These are phyloP conservation scores for Drosophila subquinaria DNA, from an alignment of 2,888 invertebrate genomes.

Conservation along the genomic window DNA sequence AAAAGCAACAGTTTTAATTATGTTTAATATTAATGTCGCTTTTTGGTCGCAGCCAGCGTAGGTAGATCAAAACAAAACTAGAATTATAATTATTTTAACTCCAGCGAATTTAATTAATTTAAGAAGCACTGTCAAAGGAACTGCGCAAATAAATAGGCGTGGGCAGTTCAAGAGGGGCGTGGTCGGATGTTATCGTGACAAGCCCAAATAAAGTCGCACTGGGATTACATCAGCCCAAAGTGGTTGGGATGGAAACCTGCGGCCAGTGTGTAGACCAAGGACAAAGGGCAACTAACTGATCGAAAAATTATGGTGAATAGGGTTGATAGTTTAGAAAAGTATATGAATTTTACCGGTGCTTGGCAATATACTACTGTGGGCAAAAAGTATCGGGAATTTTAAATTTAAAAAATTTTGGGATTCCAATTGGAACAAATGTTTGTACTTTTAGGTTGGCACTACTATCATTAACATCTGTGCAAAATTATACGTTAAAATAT, in stretches of 20 bases:
- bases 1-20: conserved; percentile 20
- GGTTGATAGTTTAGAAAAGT: neutral
- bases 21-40: conserved; percentile 22
- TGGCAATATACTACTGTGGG: too few relatives aligned
- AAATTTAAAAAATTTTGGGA: too few relatives aligned
- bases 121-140: conserved; percentile 46
- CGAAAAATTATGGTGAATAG: conserved; percentile 3
- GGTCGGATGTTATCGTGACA: conserved; percentile 71
- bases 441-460: too few relatives aligned
- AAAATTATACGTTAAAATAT: too few relatives aligned
- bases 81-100: conserved; percentile 45
- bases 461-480: too few relatives aligned
- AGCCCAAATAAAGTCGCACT: conserved; percentile 69
- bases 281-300: conserved; percentile 28
- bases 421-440: too few relatives aligned
- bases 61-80: conserved; percentile 28
- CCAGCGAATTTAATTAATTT: conserved; percentile 73
- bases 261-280: conserved; percentile 38
- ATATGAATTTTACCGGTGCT: neutral
- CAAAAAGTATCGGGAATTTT: too few relatives aligned
- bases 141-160: conserved; percentile 40
- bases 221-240: conserved; percentile 68
- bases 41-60: conserved; percentile 9
- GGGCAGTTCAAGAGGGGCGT: conserved; percentile 16
- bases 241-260: conserved; percentile 12